A percentile compares a stretch with the other conserved stretches of the same genome.
These are phyloP conservation scores for Siphamia tubifer DNA, from an alignment of 2,113 vertebrate genomes.

Conservation along the genomic window DNA sequence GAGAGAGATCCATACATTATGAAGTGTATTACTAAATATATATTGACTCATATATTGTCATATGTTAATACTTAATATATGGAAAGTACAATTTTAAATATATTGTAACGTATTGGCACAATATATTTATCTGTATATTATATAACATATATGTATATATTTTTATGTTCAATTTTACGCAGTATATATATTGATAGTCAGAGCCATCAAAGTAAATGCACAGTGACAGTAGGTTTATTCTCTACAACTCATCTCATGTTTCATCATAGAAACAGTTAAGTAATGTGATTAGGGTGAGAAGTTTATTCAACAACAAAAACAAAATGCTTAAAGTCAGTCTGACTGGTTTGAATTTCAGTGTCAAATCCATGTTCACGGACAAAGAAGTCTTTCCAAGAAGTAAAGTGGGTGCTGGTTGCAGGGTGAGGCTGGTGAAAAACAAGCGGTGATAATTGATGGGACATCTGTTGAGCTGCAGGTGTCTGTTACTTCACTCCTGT, in stretches of 20 bases:
- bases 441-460: slow-evolving; percentile 77
- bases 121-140: too few relatives aligned
- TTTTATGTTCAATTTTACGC: too few relatives aligned
- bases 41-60: too few relatives aligned
- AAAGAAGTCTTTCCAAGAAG: slow-evolving; percentile 34
- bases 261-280: not conserved
- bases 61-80: too few relatives aligned
- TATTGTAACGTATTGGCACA: too few relatives aligned
- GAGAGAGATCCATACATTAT: too few relatives aligned
- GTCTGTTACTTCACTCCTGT: slow-evolving; percentile 67
- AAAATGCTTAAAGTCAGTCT: not conserved
- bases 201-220: slow-evolving; percentile 35
- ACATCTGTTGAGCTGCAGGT: slow-evolving; percentile 81
- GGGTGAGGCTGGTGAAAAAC: slow-evolving; percentile 37
- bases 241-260: not conserved
- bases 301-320: not conserved
- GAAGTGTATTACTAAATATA: too few relatives aligned
- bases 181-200: too few relatives aligned
- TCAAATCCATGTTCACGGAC: not conserved
- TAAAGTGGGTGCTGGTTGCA: slow-evolving; percentile 51
- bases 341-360: not conserved
- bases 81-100: too few relatives aligned
- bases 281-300: not conserved
- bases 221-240: slow-evolving; percentile 13
- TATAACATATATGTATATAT: too few relatives aligned